Conservation (phyloP, 2,797 vertebrate species). For the Sitta carolinensis region DNA sequence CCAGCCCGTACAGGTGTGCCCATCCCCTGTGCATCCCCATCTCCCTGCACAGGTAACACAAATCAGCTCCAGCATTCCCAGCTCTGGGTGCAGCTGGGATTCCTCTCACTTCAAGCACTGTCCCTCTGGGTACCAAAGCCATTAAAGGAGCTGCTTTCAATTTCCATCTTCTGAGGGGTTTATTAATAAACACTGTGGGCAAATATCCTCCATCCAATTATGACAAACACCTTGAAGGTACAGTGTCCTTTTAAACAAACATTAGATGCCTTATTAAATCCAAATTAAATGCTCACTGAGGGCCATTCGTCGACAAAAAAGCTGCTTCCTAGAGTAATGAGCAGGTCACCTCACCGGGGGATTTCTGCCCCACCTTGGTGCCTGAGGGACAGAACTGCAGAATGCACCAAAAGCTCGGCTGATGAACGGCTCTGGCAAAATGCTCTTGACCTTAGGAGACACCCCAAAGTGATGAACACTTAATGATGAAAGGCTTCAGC, state of each 20-base stretch:
- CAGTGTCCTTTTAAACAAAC: background rate
- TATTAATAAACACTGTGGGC: constrained; percentile 20
- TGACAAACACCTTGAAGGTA: background rate
- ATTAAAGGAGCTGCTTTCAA: constrained; percentile 8
- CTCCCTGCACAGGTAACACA: background rate
- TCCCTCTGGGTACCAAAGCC: background rate
- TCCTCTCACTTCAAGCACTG: background rate
- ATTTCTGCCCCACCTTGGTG: background rate
- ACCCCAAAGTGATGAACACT: background rate
- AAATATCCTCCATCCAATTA: constrained; percentile 47
- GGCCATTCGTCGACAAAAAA: background rate
- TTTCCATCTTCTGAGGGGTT: constrained; percentile 25
- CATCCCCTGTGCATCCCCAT: background rate
- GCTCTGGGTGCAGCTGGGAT: background rate
- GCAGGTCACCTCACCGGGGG: background rate
- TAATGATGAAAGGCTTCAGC: constrained; percentile 43
- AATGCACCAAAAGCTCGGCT: background rate
- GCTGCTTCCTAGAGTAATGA: background rate
- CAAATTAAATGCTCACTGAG: background rate
- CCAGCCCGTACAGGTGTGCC: accelerated
- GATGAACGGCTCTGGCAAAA: constrained; percentile 26
- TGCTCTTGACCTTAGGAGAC: constrained; percentile 22
- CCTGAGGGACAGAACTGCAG: background rate
- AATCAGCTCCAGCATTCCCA: background rate
- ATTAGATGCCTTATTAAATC: background rate